These are phyloP conservation scores for Caenorhabditis japonica DNA, from an alignment of 2,888 invertebrate species.

Conservation along the genomic window DNA sequence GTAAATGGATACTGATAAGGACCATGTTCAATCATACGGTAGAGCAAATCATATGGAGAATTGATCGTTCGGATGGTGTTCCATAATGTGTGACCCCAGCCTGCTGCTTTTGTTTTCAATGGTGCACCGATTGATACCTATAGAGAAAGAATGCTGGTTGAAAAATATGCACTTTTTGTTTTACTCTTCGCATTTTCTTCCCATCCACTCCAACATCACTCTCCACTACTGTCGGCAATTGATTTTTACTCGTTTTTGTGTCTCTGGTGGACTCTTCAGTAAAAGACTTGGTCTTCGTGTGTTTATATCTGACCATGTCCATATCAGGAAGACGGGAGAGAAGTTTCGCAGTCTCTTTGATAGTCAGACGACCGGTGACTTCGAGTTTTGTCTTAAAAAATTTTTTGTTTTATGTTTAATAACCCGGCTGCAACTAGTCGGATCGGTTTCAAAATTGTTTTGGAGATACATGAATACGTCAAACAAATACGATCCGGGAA, in stretches of 20 bases:
- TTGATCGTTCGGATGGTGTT: conserved; percentile 24
- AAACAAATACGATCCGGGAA: too few relatives aligned
- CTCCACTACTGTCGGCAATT: conserved; percentile 1
- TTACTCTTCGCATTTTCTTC: not conserved
- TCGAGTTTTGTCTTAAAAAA: conserved; percentile 28
- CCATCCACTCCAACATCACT: conserved; percentile 2
- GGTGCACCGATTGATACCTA: conserved; percentile 14
- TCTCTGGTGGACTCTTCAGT: conserved; percentile 19
- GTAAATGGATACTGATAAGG: conserved; percentile 60
- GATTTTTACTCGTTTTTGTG: not conserved
- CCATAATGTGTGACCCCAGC: conserved; percentile 33
- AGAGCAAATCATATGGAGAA: conserved; percentile 45
- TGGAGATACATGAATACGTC: too few relatives aligned
- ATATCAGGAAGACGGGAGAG: conserved; percentile 25
- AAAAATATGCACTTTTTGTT: not conserved
- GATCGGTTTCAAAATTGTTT: too few relatives aligned
- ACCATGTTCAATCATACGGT: conserved; percentile 61
- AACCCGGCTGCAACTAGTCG: too few relatives aligned
- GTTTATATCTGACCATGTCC: conserved; percentile 8
- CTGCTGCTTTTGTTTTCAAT: conserved; percentile 17
- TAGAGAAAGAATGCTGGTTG: not conserved
- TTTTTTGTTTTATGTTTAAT: too few relatives aligned
- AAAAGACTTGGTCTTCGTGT: conserved; percentile 14
- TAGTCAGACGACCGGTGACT: conserved; percentile 30
- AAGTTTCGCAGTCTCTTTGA: conserved; percentile 21